phyloP scores from a whole-genome alignment of 2,888 invertebrate species.

The Embidobia sp. region DNA sequence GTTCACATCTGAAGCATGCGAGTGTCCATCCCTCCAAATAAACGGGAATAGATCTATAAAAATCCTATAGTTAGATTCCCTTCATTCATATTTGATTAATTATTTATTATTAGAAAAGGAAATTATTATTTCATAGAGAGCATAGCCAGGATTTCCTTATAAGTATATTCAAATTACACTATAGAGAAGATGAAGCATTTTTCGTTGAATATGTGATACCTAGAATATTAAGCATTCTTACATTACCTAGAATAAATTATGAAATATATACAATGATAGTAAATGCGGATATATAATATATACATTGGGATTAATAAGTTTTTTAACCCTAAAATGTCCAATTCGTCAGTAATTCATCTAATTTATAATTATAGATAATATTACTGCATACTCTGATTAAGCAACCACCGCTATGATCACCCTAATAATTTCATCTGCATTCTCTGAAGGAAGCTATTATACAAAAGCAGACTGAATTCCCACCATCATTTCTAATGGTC shows the following conservation, averaged over 20 bases:
- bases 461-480: slow-evolving; percentile 27
- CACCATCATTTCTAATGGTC: slow-evolving; percentile 27
- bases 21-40: slow-evolving; percentile 4
- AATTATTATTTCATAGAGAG: slow-evolving; percentile 27
- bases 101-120: slow-evolving; percentile 8
- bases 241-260: slow-evolving; percentile 17
- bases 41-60: too few species aligned
- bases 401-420: slow-evolving; percentile 20
- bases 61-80: slow-evolving; percentile 10
- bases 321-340: too few species aligned
- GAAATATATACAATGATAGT: slow-evolving; percentile 22
- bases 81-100: slow-evolving; percentile 25
- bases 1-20: slow-evolving; percentile 34
- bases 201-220: slow-evolving; percentile 10
- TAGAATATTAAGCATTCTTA: slow-evolving; percentile 27
- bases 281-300: too few species aligned
- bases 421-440: slow-evolving; percentile 1
- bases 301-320: too few species aligned
- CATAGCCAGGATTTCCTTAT: not conserved
- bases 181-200: not conserved
- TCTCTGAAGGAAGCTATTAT: slow-evolving; percentile 28
- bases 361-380: not conserved
- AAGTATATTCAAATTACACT: slow-evolving; percentile 5
- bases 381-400: slow-evolving; percentile 11
- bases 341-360: slow-evolving; percentile 1